Evolutionary conservation across 2,888 invertebrate genomes (phyloP).

Genomic region (Meta bourneti): DNA sequence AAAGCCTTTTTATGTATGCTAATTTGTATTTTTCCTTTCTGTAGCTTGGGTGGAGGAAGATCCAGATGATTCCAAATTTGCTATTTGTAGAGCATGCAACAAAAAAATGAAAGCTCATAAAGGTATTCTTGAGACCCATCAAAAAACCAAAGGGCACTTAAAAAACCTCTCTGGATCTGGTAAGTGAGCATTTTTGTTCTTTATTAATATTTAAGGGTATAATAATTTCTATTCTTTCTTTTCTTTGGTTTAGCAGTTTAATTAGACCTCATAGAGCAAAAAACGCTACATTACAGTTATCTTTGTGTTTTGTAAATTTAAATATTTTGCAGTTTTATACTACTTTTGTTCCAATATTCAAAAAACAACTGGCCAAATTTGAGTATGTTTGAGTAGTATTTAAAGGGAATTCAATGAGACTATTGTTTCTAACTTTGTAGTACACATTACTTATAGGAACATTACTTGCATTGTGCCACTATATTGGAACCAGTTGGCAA

Average conservation of each 20-base stretch:
- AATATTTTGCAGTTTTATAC: neutral
- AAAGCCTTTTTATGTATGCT: neutral
- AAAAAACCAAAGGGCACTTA: slow-evolving; percentile 66
- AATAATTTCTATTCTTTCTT: neutral
- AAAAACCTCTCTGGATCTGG: slow-evolving; percentile 57
- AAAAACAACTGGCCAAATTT: no score
- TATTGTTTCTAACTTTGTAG: no score
- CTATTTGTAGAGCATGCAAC: slow-evolving; percentile 63
- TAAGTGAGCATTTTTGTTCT: slow-evolving; percentile 9
- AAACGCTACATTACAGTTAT: no score
- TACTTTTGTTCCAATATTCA: neutral
- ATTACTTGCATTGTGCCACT: no score
- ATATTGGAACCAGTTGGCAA: no score
- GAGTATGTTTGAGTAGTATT: no score
- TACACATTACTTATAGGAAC: no score
- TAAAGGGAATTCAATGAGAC: no score
- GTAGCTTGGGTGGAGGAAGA: slow-evolving; percentile 70
- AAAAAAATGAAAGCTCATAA: slow-evolving; percentile 63
- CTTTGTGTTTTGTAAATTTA: neutral
- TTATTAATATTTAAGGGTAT: neutral
- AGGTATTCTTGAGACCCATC: slow-evolving; percentile 65
- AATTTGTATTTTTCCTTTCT: slow-evolving; percentile 6
- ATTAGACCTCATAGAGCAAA: no score
- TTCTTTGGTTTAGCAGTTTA: neutral
- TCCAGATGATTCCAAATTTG: slow-evolving; percentile 45